Conservation (phyloP, 2,113 vertebrate species). For the Datnioides undecimradiatus region DNA sequence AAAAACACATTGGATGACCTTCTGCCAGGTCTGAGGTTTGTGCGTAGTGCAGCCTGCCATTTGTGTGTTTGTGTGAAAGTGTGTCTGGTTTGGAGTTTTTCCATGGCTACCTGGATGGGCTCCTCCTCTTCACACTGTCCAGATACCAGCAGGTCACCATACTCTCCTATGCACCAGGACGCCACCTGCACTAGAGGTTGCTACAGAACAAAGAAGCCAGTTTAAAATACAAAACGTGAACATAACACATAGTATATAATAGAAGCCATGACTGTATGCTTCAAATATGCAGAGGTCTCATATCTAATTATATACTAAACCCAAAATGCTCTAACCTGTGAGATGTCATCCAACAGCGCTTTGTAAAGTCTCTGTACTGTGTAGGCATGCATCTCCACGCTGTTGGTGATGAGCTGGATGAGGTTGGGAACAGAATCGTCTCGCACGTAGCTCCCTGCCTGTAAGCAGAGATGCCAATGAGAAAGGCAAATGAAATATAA, state of each 20-base stretch:
- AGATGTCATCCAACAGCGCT: constrained; percentile 97
- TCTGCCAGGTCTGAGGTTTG: neutral
- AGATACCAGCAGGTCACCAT: constrained; percentile 96
- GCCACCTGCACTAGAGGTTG: constrained; percentile 97
- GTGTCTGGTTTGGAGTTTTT: neutral
- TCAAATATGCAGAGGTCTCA: neutral
- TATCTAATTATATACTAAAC: constrained; percentile 15
- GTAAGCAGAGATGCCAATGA: constrained; percentile 49
- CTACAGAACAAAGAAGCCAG: constrained; percentile 79
- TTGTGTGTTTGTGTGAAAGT: neutral
- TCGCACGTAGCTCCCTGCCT: constrained; percentile 98
- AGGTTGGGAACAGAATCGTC: constrained; percentile 98
- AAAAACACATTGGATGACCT: neutral
- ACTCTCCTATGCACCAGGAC: constrained; percentile 99
- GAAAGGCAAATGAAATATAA: neutral
- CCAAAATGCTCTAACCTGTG: constrained; percentile 87
- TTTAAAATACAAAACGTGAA: neutral
- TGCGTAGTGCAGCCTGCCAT: neutral
- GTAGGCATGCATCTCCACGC: constrained; percentile 98
- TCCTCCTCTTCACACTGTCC: constrained; percentile 99
- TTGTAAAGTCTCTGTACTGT: constrained; percentile 99
- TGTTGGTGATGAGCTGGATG: constrained; percentile 99
- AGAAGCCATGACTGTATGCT: neutral
- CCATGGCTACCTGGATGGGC: constrained; percentile 91
- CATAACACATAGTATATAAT: neutral